Evolutionary conservation across 2,888 invertebrate species (phyloP), one percentile per base, ranked within the genome.

Genomic region (Agrochola macilenta): DNA sequence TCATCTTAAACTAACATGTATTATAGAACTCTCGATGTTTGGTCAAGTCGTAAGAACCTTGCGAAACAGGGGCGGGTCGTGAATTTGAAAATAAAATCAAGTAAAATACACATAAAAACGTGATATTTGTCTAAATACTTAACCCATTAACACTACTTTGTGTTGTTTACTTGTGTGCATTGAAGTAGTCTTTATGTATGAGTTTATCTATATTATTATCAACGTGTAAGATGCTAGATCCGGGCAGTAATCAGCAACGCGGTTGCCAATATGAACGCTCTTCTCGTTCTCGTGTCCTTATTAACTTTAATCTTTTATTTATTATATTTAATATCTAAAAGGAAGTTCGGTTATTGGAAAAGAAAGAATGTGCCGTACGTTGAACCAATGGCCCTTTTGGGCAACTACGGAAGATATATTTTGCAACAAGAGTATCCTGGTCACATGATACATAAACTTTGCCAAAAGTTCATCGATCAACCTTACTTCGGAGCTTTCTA

Each of bases 401-500:
- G 94, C 0, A 94, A 94, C 75, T 94, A 92, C 65, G 88, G 83
- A 0, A 87, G 89, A 14, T 92, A 88, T 68, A 88, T 95, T 20
- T 72, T 92, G 2, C 72, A 91, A 39, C 92, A 75, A 81, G 86
- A 90, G 52, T 90, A 86, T 66, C 52, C 85, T 0, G 88, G 88
- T 0, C 61, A 88, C 0, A 64, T 91, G 0, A 72, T 89, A 1
- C 87, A 91, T 26, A 88, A 90, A 5, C 86, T 95, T 7, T 93
- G 93, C 58, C 69, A 86, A 35, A 77, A 89, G 54, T 93, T 92
- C 35, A 88, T 88, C 0, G 79, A 91, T 8, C 90, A 89, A 23
- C 93, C 94, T 0, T 91, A 92, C 58, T 83, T 95, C 1, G 95
- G 95, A n/a, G 90, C 92, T 0, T 95, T 87, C 69, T 93, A 88